These are phyloP conservation scores for Schrankia costaestrigalis DNA, from an alignment of 2,888 invertebrate species.

Conservation along the genomic window DNA sequence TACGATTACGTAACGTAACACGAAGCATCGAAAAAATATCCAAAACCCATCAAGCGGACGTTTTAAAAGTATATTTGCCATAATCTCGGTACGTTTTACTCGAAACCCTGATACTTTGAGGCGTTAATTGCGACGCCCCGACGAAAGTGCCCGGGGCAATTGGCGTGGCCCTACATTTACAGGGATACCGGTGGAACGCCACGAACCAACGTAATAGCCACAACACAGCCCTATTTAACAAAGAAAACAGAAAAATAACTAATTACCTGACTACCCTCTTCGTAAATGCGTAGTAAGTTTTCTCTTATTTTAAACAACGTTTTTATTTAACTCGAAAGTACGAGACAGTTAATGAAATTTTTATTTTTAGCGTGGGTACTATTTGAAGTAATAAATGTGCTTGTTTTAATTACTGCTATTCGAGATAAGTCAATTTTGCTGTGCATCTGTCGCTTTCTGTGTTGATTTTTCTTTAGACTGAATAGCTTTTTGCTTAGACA, in stretches of 20 bases:
- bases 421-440: too few species aligned
- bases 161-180: conserved; percentile 28
- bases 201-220: conserved; percentile 31
- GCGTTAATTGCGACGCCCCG: conserved; percentile 49
- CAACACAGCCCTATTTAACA: conserved; percentile 33
- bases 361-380: conserved; percentile 8
- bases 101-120: conserved; percentile 29
- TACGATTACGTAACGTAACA: too few species aligned
- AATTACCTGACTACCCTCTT: conserved; percentile 27
- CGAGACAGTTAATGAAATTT: conserved; percentile 15
- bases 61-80: conserved; percentile 28
- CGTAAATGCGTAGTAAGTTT: conserved; percentile 26
- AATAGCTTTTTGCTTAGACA: too few species aligned
- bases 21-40: too few species aligned
- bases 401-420: too few species aligned
- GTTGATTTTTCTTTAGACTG: too few species aligned
- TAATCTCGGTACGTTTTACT: conserved; percentile 15
- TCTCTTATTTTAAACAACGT: conserved; percentile 20
- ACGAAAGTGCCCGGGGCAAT: conserved; percentile 26
- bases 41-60: conserved; percentile 8
- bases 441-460: too few species aligned
- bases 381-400: conserved; percentile 3
- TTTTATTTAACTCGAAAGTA: conserved; percentile 20
- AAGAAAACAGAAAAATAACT: conserved; percentile 38
- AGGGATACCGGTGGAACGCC: conserved; percentile 29